Conservation (phyloP, 2,888 invertebrate genomes). For the Coenonympha arcania region DNA sequence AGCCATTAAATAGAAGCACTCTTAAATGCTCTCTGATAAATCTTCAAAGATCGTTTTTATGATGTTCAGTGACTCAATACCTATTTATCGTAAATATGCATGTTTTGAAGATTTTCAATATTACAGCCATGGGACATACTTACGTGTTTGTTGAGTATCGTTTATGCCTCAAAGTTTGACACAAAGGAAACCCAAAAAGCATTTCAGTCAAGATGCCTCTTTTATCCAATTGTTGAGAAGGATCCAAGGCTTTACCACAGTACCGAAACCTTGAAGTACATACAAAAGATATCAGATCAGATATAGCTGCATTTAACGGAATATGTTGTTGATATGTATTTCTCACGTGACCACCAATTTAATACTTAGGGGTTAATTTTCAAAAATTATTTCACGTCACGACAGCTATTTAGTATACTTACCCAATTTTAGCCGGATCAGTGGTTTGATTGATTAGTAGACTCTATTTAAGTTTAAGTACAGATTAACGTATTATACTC, state of each 20-base stretch:
- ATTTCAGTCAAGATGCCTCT: slow-evolving; percentile 47
- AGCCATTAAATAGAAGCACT: not conserved
- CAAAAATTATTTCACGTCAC: too few species aligned
- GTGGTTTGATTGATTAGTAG: too few species aligned
- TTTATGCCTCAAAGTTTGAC: slow-evolving; percentile 40
- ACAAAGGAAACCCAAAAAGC: slow-evolving; percentile 43
- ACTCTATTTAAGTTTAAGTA: too few species aligned
- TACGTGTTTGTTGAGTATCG: slow-evolving; percentile 50
- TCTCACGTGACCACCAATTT: too few species aligned
- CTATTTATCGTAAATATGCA: slow-evolving; percentile 18
- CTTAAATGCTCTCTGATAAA: not conserved
- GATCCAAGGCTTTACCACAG: slow-evolving; percentile 35
- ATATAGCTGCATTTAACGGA: not conserved
- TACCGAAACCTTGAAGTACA: slow-evolving; percentile 28
- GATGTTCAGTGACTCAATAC: not conserved
- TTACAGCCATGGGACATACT: slow-evolving; percentile 54
- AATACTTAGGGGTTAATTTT: too few species aligned
- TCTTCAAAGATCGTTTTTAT: not conserved
- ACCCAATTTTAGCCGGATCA: too few species aligned
- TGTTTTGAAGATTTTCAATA: slow-evolving; percentile 54
- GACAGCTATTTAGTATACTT: too few species aligned
- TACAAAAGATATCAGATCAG: slow-evolving; percentile 17
- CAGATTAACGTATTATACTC: too few species aligned
- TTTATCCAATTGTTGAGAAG: slow-evolving; percentile 54
- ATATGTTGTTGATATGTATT: too few species aligned